phyloP scores from a whole-genome alignment of 2,113 vertebrate genomes.

The Lota lota region DNA sequence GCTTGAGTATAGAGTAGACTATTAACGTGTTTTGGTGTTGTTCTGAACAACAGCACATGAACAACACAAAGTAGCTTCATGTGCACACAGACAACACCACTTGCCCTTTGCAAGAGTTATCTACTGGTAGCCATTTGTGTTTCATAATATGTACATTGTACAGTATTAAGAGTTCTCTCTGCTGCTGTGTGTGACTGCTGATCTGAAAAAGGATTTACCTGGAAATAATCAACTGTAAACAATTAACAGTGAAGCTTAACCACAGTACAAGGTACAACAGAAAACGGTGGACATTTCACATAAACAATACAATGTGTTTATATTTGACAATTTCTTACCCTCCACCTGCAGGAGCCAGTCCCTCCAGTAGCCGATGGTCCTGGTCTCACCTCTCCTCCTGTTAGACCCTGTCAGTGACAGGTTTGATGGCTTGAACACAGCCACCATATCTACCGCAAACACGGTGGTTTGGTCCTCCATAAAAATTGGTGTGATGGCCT shows the following conservation, averaged over 20 bases:
- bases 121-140: neutral
- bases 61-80: too few relatives aligned
- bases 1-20: too few relatives aligned
- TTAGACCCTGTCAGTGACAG: neutral
- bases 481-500: neutral
- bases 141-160: too few relatives aligned
- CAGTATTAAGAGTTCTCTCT: too few relatives aligned
- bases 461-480: neutral
- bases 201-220: neutral
- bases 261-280: too few relatives aligned
- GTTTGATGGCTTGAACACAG: slow-evolving; percentile 3
- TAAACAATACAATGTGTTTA: slow-evolving; percentile 2
- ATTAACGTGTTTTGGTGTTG: too few relatives aligned
- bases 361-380: neutral
- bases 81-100: too few relatives aligned
- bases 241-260: neutral
- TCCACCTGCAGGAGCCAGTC: neutral
- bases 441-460: neutral
- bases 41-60: too few relatives aligned
- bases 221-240: neutral
- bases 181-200: neutral
- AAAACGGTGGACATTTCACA: neutral
- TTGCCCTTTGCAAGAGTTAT: too few relatives aligned
- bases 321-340: neutral
- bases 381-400: neutral